A percentile compares a stretch with the other conserved stretches of the same genome.
These are phyloP conservation scores for Acronicta leporina DNA, from an alignment of 2,888 invertebrate species.

Conservation along the genomic window DNA sequence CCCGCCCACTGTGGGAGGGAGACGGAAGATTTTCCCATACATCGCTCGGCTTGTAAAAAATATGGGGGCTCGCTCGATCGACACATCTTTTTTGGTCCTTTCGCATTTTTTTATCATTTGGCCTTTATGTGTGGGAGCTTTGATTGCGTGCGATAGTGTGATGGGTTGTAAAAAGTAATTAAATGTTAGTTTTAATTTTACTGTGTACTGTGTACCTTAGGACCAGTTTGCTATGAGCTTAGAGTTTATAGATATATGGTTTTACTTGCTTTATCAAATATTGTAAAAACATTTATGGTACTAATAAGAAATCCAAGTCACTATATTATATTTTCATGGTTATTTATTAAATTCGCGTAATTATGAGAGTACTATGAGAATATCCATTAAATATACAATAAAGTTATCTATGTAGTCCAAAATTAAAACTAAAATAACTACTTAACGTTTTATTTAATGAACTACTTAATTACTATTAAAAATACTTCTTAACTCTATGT, in stretches of 20 bases:
- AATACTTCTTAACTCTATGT: too few species aligned
- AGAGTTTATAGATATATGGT: background rate
- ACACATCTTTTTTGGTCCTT: slow-evolving; percentile 42
- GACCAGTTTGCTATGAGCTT: too few species aligned
- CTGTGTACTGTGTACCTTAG: background rate
- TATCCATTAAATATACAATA: too few species aligned
- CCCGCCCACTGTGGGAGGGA: slow-evolving; percentile 60
- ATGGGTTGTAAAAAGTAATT: slow-evolving; percentile 29
- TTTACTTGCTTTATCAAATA: background rate
- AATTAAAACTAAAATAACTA: too few species aligned
- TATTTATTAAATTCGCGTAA: too few species aligned
- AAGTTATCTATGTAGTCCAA: too few species aligned
- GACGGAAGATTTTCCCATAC: slow-evolving; percentile 52
- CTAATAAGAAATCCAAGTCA: too few species aligned
- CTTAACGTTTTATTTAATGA: too few species aligned
- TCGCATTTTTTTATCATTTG: slow-evolving; percentile 44
- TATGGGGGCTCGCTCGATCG: slow-evolving; percentile 40
- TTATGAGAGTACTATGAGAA: too few species aligned
- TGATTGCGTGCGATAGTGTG: slow-evolving; percentile 36
- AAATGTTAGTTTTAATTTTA: slow-evolving; percentile 18
- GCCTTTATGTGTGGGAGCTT: slow-evolving; percentile 20
- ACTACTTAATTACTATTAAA: too few species aligned
- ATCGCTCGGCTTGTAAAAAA: slow-evolving; percentile 44
- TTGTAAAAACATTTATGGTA: background rate
- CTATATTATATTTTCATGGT: too few species aligned